Evolutionary conservation across 2,113 vertebrate genomes (phyloP), one percentile per base, ranked within the genome.

Genomic region (Origma solitaria): DNA sequence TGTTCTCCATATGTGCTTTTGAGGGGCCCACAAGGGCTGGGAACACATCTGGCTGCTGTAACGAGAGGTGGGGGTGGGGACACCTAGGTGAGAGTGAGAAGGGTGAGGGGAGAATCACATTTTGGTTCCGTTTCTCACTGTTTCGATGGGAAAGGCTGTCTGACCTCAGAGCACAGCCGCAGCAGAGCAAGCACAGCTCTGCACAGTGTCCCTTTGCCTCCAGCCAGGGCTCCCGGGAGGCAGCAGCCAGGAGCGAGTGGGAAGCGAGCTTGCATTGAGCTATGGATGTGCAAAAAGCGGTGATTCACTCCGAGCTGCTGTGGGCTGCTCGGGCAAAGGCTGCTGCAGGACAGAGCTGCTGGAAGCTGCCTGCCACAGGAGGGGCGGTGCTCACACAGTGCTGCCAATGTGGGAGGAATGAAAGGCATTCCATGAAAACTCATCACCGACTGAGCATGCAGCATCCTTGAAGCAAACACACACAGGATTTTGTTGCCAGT

Each of bases 21-120:
- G 28, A 66, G 35, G 7, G 47, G 8, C 2, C 9, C 28, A 4
- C 0, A 0, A 28, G 42, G 58, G 11, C 51, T 33, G 33, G 33
- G 45, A 45, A 7, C 9, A 11, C 4, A 20, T 22, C 18, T 4
- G 3, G 7, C 44, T 60, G 23, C 49, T 56, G 33, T 24, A 27
- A 21, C 14, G 38, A 77, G 16, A 37, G 35, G 2, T 53, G 37
- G 5, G 4, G 13, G 3, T 33, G 54, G 66, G 37, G 50, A 38
- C 10, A 7, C 16, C 21, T n/a, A 23, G 33, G 19, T 57, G 45
- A n/a, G 45, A 44, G 9, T 4, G 22, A 35, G 24, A 22, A 49
- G 56, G 60, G 50, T 18, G 44, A 28, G 69, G 27, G 30, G 11
- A 65, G 22, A 54, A 18, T 7, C 0, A 0, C 2, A 17, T 15